Base-by-base conservation (phyloP, 2,113 vertebrate genomes). In the Herpetotheres cachinnans region DNA sequence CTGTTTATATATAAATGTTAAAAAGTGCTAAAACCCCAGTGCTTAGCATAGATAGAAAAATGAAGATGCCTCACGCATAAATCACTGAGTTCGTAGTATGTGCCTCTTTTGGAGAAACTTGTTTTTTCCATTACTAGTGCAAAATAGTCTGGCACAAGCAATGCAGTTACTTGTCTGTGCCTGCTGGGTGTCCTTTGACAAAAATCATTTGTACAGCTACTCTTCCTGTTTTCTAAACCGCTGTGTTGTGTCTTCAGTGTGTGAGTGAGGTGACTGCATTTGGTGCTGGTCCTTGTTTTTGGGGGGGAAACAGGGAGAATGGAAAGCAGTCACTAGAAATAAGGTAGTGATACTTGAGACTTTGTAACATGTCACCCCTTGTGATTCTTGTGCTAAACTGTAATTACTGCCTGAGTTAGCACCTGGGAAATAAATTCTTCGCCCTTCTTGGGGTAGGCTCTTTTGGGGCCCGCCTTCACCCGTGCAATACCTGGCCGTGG, bases 401-500 rank as follows among this genome's bases (percentile, higher is more conserved):
- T 36, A 30, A 9, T 46, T 36, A 8, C 58, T 42, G 34, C 25
- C 29, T 6, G 30, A 62, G 44, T 21, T n/a, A 21, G 11, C 40
- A 34, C 24, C 18, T 29, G 38, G 40, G 61, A n/a, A 54, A 26
- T 50, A 61, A 81, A 47, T 25, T 52, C 16, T 7, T 26, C 0
- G 0, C 25, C 6, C 29, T 54, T 18, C 24, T 73, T 1, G 1
- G 66, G 56, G 50, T 29, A 44, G 32, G 50, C 32, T 29, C 25
- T 34, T 44, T 20, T n/a, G 59, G 10, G 27, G 24, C 22, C 36
- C 36, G 72, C n/a, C 15, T 65, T 50, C 32, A 25, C 29, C 16
- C 4, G 38, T 12, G 5, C 3, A 1, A 9, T 52, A 46, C 16
- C 47, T 0, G 2, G 18, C 13, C 61, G 30, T 29, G 40, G 10